phyloP scores from a whole-genome alignment of 2,888 invertebrate genomes.

The Macaria liturata region DNA sequence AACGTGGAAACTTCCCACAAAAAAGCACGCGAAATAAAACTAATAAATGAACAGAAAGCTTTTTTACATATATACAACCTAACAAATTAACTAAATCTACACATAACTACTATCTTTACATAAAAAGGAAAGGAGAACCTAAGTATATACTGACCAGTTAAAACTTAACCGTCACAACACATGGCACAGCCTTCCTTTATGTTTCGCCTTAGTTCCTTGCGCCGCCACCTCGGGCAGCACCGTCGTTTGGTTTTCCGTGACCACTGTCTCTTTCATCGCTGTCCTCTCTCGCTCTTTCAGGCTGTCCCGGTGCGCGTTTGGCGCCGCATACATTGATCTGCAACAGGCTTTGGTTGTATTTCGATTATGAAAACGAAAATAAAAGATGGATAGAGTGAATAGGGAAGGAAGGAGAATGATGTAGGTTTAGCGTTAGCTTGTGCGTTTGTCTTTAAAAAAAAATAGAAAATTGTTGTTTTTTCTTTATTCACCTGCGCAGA shows the following conservation, averaged over 20 bases:
- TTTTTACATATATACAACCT: too few relatives aligned
- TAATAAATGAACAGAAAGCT: too few relatives aligned
- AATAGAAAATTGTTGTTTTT: too few relatives aligned
- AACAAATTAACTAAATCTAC: too few relatives aligned
- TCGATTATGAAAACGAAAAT: constrained; percentile 46
- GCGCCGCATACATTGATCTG: constrained; percentile 79
- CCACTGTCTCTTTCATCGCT: constrained; percentile 49
- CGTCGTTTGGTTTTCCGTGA: constrained; percentile 42
- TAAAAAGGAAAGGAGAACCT: too few relatives aligned
- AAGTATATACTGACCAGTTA: constrained; percentile 73
- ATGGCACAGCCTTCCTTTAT: constrained; percentile 72
- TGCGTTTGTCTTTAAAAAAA: too few relatives aligned
- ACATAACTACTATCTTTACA: too few relatives aligned
- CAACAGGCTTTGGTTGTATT: constrained; percentile 69
- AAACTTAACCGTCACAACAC: constrained; percentile 81
- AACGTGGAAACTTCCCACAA: too few relatives aligned
- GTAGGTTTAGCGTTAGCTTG: too few relatives aligned
- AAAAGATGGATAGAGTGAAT: constrained; percentile 10
- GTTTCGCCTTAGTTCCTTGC: constrained; percentile 54
- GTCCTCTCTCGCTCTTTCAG: constrained; percentile 49
- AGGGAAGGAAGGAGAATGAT: background rate
- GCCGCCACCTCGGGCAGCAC: constrained; percentile 39
- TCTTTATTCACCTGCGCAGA: too few relatives aligned
- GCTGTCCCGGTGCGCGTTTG: constrained; percentile 60
- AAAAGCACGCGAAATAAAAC: too few relatives aligned